A percentile compares a stretch with the other conserved stretches of the same genome.
Evolutionary conservation across 2,113 vertebrate genomes (phyloP).

Genomic region (Acanthochromis polyacanthus): DNA sequence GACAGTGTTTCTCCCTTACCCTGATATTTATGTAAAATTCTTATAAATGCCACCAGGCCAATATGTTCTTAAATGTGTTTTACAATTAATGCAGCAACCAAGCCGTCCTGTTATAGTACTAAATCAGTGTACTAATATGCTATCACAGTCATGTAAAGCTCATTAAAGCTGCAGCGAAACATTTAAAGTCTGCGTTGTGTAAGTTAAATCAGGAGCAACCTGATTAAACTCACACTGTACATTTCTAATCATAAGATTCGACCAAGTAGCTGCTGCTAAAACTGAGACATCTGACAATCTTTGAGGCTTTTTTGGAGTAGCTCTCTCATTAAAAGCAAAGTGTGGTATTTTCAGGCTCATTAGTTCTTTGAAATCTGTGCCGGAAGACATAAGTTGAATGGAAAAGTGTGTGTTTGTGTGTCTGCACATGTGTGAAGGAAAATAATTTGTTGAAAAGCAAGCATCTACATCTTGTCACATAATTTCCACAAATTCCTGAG

Average conservation of each 20-base stretch:
- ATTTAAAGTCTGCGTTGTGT: background rate
- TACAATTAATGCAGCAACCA: too few relatives aligned
- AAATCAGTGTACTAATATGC: background rate
- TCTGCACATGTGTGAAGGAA: background rate
- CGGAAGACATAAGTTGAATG: conserved; percentile 7
- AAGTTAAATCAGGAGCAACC: background rate
- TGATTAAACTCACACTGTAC: conserved; percentile 11
- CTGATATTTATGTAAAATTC: too few relatives aligned
- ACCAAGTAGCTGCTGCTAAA: conserved; percentile 2
- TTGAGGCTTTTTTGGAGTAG: conserved; percentile 25
- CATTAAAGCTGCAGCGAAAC: background rate
- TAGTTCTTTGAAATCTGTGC: conserved; percentile 36
- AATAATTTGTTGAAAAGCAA: conserved; percentile 39
- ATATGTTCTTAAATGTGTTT: too few relatives aligned
- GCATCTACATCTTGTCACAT: conserved; percentile 2
- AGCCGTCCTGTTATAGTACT: too few relatives aligned
- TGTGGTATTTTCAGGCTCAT: conserved; percentile 48
- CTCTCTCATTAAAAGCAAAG: conserved; percentile 47
- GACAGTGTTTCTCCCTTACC: background rate
- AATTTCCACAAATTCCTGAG: background rate
- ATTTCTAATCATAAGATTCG: conserved; percentile 14
- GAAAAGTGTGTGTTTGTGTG: background rate
- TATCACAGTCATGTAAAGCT: background rate
- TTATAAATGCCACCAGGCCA: too few relatives aligned
- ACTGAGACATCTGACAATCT: conserved; percentile 30